These are phyloP conservation scores for Petrolisthes cinctipes DNA, from an alignment of 2,888 invertebrate genomes.

Conservation along the genomic window DNA sequence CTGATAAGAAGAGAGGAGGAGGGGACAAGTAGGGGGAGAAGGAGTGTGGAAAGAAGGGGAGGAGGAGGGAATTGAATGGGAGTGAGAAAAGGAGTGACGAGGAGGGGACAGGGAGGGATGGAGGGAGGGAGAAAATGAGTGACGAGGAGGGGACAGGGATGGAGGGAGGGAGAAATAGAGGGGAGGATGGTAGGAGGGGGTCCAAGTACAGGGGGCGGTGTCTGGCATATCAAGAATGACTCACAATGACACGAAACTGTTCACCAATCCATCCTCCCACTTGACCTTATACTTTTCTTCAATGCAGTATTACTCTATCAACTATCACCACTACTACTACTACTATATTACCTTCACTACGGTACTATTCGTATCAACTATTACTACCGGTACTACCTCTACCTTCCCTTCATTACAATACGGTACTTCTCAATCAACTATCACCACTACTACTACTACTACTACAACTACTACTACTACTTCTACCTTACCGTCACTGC, in stretches of 20 bases:
- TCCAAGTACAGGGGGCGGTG: neutral
- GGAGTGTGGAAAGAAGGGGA: neutral
- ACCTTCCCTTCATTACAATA: too few relatives aligned
- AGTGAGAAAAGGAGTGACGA: neutral
- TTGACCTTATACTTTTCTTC: neutral
- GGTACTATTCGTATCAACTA: neutral
- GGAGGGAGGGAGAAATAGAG: neutral
- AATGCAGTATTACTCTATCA: neutral
- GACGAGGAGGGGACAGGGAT: neutral
- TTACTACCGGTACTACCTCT: neutral
- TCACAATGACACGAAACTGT: neutral
- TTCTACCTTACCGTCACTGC: neutral
- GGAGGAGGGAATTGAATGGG: neutral
- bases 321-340: neutral
- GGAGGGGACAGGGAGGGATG: constrained; percentile 3
- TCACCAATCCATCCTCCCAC: neutral
- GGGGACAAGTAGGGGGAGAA: constrained; percentile 14
- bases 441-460: neutral
- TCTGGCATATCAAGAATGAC: neutral
- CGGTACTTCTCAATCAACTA: neutral
- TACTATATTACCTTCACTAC: neutral
- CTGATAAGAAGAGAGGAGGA: neutral
- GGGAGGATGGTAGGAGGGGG: neutral
- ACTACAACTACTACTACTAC: neutral
- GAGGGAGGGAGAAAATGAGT: constrained; percentile 13